Evolutionary conservation across 2,113 vertebrate species (phyloP).

Genomic region (Otus sunia): DNA sequence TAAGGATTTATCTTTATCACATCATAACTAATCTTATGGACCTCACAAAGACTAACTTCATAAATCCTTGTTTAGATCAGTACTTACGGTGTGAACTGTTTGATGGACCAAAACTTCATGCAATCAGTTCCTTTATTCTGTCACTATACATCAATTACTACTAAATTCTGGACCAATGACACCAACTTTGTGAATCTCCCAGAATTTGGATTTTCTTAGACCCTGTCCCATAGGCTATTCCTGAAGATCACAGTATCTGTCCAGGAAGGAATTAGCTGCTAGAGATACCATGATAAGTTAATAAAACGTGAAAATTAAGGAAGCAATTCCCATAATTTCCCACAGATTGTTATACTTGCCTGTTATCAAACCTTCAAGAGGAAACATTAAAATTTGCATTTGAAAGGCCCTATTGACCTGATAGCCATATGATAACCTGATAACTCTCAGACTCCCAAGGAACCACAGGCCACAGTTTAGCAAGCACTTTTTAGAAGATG

Average conservation of each 20-base stretch:
- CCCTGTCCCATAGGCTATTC: neutral
- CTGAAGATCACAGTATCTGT: neutral
- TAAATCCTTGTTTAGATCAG: neutral
- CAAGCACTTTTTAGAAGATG: neutral
- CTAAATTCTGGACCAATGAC: neutral
- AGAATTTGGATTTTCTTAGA: neutral
- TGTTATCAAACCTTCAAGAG: neutral
- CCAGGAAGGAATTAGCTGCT: neutral
- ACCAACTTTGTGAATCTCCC: neutral
- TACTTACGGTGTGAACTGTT: neutral
- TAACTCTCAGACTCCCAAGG: neutral
- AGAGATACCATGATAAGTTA: neutral
- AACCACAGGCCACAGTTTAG: neutral
- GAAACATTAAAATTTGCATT: neutral
- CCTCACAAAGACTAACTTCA: neutral
- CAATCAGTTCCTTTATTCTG: neutral
- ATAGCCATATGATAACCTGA: neutral
- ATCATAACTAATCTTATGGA: neutral
- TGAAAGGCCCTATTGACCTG: neutral
- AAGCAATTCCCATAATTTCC: neutral
- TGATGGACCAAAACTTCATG: neutral
- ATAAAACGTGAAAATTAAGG: neutral
- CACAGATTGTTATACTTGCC: neutral
- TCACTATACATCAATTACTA: neutral
- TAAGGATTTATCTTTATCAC: neutral